Evolutionary conservation across 2,888 invertebrate species (phyloP), one percentile per base, ranked within the genome.

Genomic region (Euclidia mi): DNA sequence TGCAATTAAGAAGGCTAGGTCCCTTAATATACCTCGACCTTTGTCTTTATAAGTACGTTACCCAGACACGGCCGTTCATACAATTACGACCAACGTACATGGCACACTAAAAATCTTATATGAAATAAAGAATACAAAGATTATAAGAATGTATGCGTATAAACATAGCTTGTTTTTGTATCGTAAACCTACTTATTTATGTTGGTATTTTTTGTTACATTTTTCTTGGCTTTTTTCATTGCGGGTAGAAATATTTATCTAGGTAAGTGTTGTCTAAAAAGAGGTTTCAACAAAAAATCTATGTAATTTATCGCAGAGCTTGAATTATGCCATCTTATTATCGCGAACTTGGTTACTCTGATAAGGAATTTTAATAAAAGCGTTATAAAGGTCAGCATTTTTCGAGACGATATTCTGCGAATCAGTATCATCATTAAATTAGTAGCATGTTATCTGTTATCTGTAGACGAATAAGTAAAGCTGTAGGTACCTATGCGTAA

Each of bases 11-110:
- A 66, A 66, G 66, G 66, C 69, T 68, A 69, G 68, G 62, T 43
- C 71, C 78, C 73, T 69, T 76, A 76, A 75, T 80, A 72, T 75
- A 28, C 50, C 64, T 42, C 71, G 78, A 66, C 73, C 78, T 73
- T 65, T 68, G 62, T 60, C 66, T 74, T 70, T 58, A 55, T 56
- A 53, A 56, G 66, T 60, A 45, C 48, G 50, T 66, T 61, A 61
- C 55, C 50, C 64, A n/a, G 37, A 2, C 37, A 44, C 14, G 9
- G 44, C 32, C 38, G 43, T n/a, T 9, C 18, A 32, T 45, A 38
- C 29, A 44, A 28, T 51, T 31, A 40, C 32, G 37, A n/a, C 31
- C 51, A 44, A 44, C 17, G 35, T 17, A 44, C 28, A 61, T 17
- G 20, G 35, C 0, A 44, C 56, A 58, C n/a, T 31, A 65, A 58